Percentiles rank a stretch among this genome's conserved stretches.
Conservation (phyloP, 2,797 vertebrate genomes). For the Siniperca obscura region DNA sequence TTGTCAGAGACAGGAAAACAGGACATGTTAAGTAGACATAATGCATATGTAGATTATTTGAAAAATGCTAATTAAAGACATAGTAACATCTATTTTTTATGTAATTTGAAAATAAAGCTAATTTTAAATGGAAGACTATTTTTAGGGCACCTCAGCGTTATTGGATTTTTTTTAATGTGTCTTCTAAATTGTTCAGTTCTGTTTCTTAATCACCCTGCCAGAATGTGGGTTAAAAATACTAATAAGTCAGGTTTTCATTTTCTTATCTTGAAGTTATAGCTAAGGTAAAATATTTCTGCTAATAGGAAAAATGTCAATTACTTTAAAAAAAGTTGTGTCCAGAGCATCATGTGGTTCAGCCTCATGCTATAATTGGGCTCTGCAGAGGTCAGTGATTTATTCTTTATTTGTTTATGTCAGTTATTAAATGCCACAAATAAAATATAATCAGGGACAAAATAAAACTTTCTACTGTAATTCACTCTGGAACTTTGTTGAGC, state of each 20-base stretch:
- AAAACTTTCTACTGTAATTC: conserved; percentile 55
- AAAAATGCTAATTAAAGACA: conserved; percentile 87
- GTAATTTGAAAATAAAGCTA: conserved; percentile 44
- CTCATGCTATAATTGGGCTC: not conserved
- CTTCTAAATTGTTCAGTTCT: conserved; percentile 31
- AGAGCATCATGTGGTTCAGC: not conserved
- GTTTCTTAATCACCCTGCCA: conserved; percentile 4
- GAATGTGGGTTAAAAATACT: conserved; percentile 12
- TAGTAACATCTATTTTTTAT: conserved; percentile 79
- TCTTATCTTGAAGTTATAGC: not conserved
- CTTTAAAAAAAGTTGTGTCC: not conserved
- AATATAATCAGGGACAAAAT: conserved; percentile 20
- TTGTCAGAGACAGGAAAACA: conserved; percentile 84
- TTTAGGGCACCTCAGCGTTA: conserved; percentile 5
- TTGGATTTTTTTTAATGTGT: not conserved
- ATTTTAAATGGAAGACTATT: conserved; percentile 45
- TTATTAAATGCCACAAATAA: conserved; percentile 31
- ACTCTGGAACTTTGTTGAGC: conserved; percentile 74
- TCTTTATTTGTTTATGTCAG: conserved; percentile 41
- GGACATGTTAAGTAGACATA: conserved; percentile 85
- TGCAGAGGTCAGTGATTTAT: not conserved
- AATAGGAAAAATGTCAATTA: conserved; percentile 1
- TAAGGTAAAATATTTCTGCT: conserved; percentile 12
- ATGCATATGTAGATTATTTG: conserved; percentile 83
- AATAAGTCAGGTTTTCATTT: conserved; percentile 11